Conservation (phyloP, 2,113 vertebrate species). For the Calidris pygmaea region DNA sequence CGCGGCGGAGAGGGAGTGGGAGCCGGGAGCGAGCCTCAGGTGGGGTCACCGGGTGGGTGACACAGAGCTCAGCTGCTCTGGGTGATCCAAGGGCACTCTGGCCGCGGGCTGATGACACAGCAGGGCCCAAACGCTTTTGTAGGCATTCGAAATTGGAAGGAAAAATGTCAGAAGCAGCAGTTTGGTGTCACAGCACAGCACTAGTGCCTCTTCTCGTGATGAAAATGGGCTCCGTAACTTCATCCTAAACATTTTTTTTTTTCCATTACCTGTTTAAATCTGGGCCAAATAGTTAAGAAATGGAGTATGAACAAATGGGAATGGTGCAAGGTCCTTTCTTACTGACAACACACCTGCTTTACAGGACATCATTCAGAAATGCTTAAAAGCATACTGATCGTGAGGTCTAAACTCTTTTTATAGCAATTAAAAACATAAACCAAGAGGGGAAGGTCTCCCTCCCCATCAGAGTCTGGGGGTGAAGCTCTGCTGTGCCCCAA, state of each 20-base stretch:
- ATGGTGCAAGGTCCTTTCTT: neutral
- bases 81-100: neutral
- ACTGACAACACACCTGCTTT: neutral
- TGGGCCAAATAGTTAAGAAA: neutral
- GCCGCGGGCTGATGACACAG: neutral
- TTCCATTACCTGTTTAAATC: neutral
- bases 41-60: rapidly evolving
- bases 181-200: neutral
- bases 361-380: neutral
- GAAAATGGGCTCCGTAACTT: neutral
- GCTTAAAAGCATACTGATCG: rapidly evolving
- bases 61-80: neutral
- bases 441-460: neutral
- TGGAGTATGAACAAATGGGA: neutral
- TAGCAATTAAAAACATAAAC: neutral
- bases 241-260: neutral
- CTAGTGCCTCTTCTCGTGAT: rapidly evolving
- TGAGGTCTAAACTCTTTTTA: neutral
- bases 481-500: neutral
- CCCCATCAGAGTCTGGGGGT: neutral
- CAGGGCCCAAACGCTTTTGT: neutral
- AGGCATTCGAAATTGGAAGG: neutral
- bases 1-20: rapidly evolving
- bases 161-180: neutral
- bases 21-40: neutral